A percentile compares a stretch with the other conserved stretches of the same genome.
Conservation (phyloP, 2,113 vertebrate species). For the Macroglossus sobrinus region DNA sequence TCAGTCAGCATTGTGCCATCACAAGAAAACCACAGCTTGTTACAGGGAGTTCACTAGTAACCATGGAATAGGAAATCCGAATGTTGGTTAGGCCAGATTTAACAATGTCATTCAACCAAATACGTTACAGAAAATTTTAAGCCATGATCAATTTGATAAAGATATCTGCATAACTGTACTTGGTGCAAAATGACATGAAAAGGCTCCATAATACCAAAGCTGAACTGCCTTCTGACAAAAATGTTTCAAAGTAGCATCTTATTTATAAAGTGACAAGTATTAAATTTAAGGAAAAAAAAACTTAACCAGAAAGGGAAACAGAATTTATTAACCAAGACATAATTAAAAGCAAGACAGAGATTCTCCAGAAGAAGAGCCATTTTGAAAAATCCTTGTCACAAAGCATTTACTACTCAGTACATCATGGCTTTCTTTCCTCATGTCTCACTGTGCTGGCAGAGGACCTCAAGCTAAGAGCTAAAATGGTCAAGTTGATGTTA, state of each 20-base stretch:
- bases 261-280: not conserved
- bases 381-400: not conserved
- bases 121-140: conserved; percentile 70
- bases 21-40: conserved; percentile 59
- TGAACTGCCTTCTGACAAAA: conserved; percentile 44
- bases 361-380: not conserved
- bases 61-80: conserved; percentile 55
- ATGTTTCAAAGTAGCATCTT: not conserved
- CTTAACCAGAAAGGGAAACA: not conserved
- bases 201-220: conserved; percentile 54
- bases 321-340: not conserved
- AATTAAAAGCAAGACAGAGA: not conserved
- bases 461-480: not conserved
- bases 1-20: conserved; percentile 33
- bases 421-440: not conserved
- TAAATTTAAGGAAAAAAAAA: conserved; percentile 17
- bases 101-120: conserved; percentile 72
- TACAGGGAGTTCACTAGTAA: conserved; percentile 56
- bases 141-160: conserved; percentile 73
- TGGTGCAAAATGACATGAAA: conserved; percentile 74
- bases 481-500: not conserved
- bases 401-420: not conserved
- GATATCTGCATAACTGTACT: conserved; percentile 74
- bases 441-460: not conserved
- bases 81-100: conserved; percentile 72